Base-by-base conservation (phyloP, 2,113 vertebrate genomes). In the Clarias magur region DNA sequence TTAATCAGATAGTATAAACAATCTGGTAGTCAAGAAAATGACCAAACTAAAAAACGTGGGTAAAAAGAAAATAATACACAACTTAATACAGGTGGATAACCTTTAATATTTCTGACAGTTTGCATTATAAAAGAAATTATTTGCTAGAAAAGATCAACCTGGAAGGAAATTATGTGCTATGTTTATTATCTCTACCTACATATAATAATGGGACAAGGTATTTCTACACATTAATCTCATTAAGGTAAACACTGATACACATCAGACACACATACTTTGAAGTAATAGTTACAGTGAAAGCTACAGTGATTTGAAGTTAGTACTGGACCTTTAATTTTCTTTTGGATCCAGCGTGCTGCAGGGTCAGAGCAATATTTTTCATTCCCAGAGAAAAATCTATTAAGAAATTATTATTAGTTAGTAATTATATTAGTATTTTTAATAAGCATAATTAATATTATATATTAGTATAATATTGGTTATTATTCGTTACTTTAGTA, bases 321-420 rank as follows among this genome's bases (percentile, higher is more conserved):
- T 67, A 11, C 53, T 38, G 15, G 89, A 90, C 89, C 83, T 76
- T 81, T 87, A 19, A 30, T 2, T 73, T 76, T 85, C 5, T 12
- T n/a, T 34, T 6, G 1, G 59, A 90, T 85, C 89, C 89, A 90
- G 80, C 15, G 79, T 30, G 88, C 89, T 1, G 21, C 21, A 27
- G 89, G 88, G 60, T 90, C 83, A 34, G 83, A 59, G 53, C 89
- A 90, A 75, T 67, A 79, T 65, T 87, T 90, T n/a, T 67, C 79
- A 16, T 79, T 80, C 30, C 62, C 67, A 34, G 88, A 30, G 62
- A 83, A 85, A 82, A 90, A 87, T 73, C 89, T 90, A 72, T 38
- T 38, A 38, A 38, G 34, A 38, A 38, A 38, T 38, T 1, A 38
- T 38, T 38, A 38, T 38, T 38, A 38, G 34, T 34, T 34, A 34